Percentiles rank a stretch among this genome's conserved stretches.
Evolutionary conservation across 1,140 invertebrate species (phyloP).

Genomic region (Papilio machaon): DNA sequence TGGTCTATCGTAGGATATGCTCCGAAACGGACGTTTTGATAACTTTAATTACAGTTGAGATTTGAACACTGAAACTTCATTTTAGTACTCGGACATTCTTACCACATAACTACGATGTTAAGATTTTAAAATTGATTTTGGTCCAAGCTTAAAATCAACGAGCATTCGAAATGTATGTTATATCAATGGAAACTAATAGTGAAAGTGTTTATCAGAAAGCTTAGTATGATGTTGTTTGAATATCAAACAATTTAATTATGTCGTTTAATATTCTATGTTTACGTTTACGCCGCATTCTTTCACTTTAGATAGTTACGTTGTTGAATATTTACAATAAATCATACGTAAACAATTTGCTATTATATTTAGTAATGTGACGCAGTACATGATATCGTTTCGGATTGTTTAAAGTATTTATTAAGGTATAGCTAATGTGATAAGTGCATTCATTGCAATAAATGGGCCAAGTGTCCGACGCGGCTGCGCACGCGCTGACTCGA

Average conservation of each 20-base stretch:
- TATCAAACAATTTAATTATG: conserved; percentile 7
- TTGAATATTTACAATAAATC: neutral
- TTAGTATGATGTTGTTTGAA: neutral
- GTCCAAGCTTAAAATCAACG: neutral
- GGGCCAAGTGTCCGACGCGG: conserved; percentile 66
- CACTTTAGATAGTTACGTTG: neutral
- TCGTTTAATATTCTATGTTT: conserved; percentile 4
- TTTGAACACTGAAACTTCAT: neutral
- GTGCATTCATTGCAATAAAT: conserved; percentile 59
- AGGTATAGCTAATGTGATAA: conserved; percentile 35
- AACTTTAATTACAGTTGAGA: neutral
- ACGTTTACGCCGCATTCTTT: neutral
- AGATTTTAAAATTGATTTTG: neutral
- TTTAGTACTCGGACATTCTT: neutral
- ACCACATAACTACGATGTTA: neutral
- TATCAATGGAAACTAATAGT: conserved; percentile 12
- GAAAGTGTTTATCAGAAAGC: conserved; percentile 6
- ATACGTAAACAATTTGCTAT: neutral
- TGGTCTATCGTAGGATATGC: no score
- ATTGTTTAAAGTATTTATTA: neutral
- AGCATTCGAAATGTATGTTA: neutral
- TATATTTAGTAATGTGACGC: neutral
- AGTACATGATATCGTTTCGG: neutral
- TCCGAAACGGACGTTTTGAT: no score
- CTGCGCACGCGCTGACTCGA: conserved; percentile 65